A percentile compares a stretch with the other conserved stretches of the same genome.
Conservation (phyloP, 2,113 vertebrate genomes). For the Carlito syrichta region DNA sequence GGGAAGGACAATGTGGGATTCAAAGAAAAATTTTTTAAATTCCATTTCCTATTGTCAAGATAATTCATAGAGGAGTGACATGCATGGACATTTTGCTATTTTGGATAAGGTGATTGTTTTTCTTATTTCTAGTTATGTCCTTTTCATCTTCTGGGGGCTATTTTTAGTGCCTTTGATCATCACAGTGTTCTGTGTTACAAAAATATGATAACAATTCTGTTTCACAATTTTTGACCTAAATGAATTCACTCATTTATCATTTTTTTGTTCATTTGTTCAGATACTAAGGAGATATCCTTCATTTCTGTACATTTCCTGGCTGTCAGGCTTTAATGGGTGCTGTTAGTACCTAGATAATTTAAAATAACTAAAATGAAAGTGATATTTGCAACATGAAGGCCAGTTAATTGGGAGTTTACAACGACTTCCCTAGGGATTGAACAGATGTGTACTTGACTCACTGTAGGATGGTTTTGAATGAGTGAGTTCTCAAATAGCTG, state of each 20-base stretch:
- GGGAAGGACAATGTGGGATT: slow-evolving; percentile 72
- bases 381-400: not conserved
- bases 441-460: not conserved
- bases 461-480: not conserved
- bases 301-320: slow-evolving; percentile 46
- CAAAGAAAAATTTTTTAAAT: slow-evolving; percentile 61
- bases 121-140: slow-evolving; percentile 36
- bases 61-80: slow-evolving; percentile 23
- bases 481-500: too few species aligned
- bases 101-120: slow-evolving; percentile 61
- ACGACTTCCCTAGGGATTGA: not conserved
- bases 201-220: slow-evolving; percentile 73
- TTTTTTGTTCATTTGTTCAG: not conserved
- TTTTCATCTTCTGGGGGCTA: slow-evolving; percentile 65
- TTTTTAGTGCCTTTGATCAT: slow-evolving; percentile 73
- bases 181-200: slow-evolving; percentile 54
- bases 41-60: slow-evolving; percentile 64
- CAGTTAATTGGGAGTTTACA: not conserved
- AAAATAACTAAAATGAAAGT: not conserved
- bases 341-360: slow-evolving; percentile 8
- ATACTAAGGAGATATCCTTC: slow-evolving; percentile 29
- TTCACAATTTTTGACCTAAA: slow-evolving; percentile 61
- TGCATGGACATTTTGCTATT: slow-evolving; percentile 73
- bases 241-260: slow-evolving; percentile 11
- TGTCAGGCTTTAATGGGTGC: not conserved